Evolutionary conservation across 2,113 vertebrate genomes (phyloP).

Genomic region (Leptobrachium ailaonicum): DNA sequence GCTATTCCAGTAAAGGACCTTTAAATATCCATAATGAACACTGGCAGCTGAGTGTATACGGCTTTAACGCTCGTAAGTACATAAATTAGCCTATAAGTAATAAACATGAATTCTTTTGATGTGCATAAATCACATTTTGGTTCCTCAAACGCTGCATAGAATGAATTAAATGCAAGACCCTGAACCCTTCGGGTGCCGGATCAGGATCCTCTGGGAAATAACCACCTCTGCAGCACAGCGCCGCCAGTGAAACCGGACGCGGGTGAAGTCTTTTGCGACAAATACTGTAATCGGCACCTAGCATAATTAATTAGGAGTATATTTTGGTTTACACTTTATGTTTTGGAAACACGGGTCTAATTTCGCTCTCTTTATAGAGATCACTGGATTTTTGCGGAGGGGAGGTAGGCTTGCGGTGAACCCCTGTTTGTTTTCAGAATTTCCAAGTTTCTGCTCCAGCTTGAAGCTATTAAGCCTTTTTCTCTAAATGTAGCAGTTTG

Average conservation of each 20-base stretch:
- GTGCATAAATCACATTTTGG: not conserved
- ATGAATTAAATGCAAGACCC: too few species aligned
- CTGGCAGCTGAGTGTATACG: slow-evolving; percentile 40
- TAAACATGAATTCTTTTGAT: slow-evolving; percentile 31
- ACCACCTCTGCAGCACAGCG: too few species aligned
- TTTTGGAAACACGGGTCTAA: slow-evolving; percentile 36
- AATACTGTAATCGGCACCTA: slow-evolving; percentile 19
- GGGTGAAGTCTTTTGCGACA: slow-evolving; percentile 3
- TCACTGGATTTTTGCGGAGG: not conserved
- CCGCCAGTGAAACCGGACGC: too few species aligned
- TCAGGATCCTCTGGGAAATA: too few species aligned
- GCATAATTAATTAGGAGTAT: slow-evolving; percentile 16
- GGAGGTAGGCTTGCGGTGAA: not conserved
- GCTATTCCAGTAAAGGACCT: slow-evolving; percentile 46
- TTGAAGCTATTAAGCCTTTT: slow-evolving; percentile 24
- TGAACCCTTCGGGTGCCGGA: too few species aligned
- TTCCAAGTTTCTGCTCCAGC: not conserved
- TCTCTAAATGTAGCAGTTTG: slow-evolving; percentile 30
- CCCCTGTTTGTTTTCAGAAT: not conserved
- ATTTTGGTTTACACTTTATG: slow-evolving; percentile 29
- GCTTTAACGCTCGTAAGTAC: slow-evolving; percentile 15
- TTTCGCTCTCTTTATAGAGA: slow-evolving; percentile 1
- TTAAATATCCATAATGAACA: slow-evolving; percentile 42
- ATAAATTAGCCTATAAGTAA: slow-evolving; percentile 27
- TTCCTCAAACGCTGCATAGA: too few species aligned